These are phyloP conservation scores for western clawed frog (Xenopus tropicalis) DNA, from an alignment of 2,113 vertebrate genomes.

Conservation along the genomic window UCB_Xtro_10.0 CM004446.2:135207001-135207500, in stretches of 20 bases:
- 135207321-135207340: slow-evolving; percentile 58
- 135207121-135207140: no score
- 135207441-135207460: slow-evolving; percentile 55
- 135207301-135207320: slow-evolving; percentile 62
- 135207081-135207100: no score
- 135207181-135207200: slow-evolving; percentile 41
- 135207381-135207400: slow-evolving; percentile 62
- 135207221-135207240: slow-evolving; percentile 59
- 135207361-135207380: slow-evolving; percentile 60
- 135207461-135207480: slow-evolving; percentile 54
- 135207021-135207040: no score
- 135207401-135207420: slow-evolving; percentile 55
- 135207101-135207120: no score
- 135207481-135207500: slow-evolving; percentile 47
- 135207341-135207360: slow-evolving; percentile 63
- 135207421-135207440: slow-evolving; percentile 64
- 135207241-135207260: slow-evolving; percentile 63
- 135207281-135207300: slow-evolving; percentile 59
- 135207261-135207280: slow-evolving; percentile 48
- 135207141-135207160: slow-evolving; percentile 4
- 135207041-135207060: no score
- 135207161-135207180: background rate
- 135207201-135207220: slow-evolving; percentile 60
- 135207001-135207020: no score
- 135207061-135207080: no score